A percentile compares a stretch with the other conserved stretches of the same genome.
These are phyloP conservation scores for Hymenochirus boettgeri DNA, from an alignment of 2,113 vertebrate species.

Conservation along the genomic window DNA sequence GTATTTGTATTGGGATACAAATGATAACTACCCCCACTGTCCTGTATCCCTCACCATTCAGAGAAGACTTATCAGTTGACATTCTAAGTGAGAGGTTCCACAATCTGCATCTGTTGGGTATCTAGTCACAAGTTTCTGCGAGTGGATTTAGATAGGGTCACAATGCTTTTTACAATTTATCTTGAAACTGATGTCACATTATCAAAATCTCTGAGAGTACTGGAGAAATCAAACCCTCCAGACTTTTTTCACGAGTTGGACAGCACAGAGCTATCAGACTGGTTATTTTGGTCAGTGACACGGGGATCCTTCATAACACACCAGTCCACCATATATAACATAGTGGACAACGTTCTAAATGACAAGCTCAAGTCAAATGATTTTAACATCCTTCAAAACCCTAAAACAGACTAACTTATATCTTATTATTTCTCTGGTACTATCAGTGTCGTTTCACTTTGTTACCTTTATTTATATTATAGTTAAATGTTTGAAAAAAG, in stretches of 20 bases:
- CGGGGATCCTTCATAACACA: conserved; percentile 66
- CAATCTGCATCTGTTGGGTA: conserved; percentile 59
- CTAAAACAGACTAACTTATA: conserved; percentile 52
- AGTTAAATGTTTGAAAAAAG: conserved; percentile 49
- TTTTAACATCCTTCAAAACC: conserved; percentile 55
- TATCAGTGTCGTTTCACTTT: conserved; percentile 53
- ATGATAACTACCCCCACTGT: conserved; percentile 73
- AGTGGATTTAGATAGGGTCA: conserved; percentile 72
- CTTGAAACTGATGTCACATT: conserved; percentile 69
- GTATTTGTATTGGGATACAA: conserved; percentile 69
- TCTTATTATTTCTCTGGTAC: conserved; percentile 56
- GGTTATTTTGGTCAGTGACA: conserved; percentile 72
- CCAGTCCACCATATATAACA: conserved; percentile 68
- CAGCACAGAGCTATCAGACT: conserved; percentile 64
- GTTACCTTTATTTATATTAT: conserved; percentile 53
- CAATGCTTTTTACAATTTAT: conserved; percentile 75
- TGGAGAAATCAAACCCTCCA: conserved; percentile 70
- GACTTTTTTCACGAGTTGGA: conserved; percentile 69
- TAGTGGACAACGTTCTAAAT: conserved; percentile 50
- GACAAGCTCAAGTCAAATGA: conserved; percentile 52
- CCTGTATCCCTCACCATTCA: conserved; percentile 55
- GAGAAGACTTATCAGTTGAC: neutral
- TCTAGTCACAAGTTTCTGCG: conserved; percentile 68
- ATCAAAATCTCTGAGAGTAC: conserved; percentile 70
- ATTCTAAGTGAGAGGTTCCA: conserved; percentile 48